Conservation (phyloP, 2,113 vertebrate genomes). For the Oplegnathus fasciatus region DNA sequence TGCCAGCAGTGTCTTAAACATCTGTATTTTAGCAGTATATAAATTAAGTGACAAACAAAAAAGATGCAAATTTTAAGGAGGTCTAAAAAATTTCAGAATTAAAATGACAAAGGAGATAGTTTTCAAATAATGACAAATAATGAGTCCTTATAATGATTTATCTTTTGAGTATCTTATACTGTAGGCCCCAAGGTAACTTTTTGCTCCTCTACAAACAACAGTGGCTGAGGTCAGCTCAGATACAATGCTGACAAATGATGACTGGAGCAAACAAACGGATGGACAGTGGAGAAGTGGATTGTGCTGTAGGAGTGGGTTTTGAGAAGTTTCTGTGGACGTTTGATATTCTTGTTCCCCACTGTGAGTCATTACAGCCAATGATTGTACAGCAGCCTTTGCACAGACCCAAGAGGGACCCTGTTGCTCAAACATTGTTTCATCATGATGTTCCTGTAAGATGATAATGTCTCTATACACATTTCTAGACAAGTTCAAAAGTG, state of each 20-base stretch:
- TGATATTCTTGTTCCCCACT: not conserved
- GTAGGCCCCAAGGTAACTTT: not conserved
- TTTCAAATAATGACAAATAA: not conserved
- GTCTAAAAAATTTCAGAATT: not conserved
- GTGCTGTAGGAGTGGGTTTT: conserved; percentile 18
- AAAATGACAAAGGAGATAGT: not conserved
- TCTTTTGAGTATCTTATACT: not conserved
- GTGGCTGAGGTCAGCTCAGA: not conserved
- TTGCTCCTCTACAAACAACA: conserved; percentile 14
- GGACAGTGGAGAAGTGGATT: not conserved
- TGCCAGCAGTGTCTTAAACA: not conserved
- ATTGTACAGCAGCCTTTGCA: not conserved
- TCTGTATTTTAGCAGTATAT: too few relatives aligned
- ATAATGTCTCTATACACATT: not conserved
- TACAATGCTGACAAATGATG: not conserved
- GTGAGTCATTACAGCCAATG: conserved; percentile 7
- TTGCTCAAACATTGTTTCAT: conserved; percentile 14
- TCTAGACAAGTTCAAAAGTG: not conserved
- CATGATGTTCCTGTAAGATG: not conserved
- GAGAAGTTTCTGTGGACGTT: conserved; percentile 21
- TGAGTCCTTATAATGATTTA: not conserved
- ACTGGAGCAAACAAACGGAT: not conserved
- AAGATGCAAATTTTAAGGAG: not conserved
- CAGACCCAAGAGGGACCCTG: not conserved
- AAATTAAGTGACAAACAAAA: not conserved